Evolutionary conservation across 2,888 invertebrate genomes (phyloP), one percentile per base, ranked within the genome.

Genomic region (Drosophila kuntzei): DNA sequence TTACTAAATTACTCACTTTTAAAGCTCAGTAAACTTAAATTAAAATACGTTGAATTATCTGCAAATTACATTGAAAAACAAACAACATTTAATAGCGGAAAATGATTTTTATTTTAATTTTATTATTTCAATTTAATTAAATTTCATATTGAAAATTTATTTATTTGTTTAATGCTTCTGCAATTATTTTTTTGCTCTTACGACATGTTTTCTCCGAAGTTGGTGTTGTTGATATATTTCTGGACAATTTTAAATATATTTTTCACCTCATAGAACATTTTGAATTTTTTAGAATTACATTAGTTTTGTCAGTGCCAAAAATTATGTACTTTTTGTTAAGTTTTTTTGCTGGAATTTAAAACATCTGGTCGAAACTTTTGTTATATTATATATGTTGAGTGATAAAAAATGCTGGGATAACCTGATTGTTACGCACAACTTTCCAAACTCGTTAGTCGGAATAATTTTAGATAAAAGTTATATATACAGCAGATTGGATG

Each of bases 231-330:
- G 7, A 41, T 1, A 2, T 29, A 53, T 9, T 53, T 53, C 6
- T 7, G 18, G n/a, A 27, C 5, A 18, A 27, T 18, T 53, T 53
- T 53, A 7, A 41, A 41, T 7, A 53, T 20, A 11, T 11, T 39
- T 14, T 29, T 41, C 4, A 41, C 2, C 14, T 53, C 39, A 18
- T 14, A 41, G 9, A 53, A 41, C 53, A 53, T 53, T n/a, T 27
- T 41, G 20, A 41, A 32, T 16, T 47, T 29, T 7, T 14, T 14
- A 11, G 8, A 41, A 41, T 11, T 44, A 14, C 11, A 5, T 16
- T 2, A 16, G n/a, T 22, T 6, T 7, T 32, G 5, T 11, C 3
- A 5, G 18, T 14, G 18, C 18, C 39, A 16, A 39, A 39, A 39
- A 36, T 0, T 14, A 14, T 14, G 7, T 14, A 8, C 8, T 7